phyloP scores from a whole-genome alignment of 2,888 invertebrate genomes.

The Oegoconia quadripuncta region DNA sequence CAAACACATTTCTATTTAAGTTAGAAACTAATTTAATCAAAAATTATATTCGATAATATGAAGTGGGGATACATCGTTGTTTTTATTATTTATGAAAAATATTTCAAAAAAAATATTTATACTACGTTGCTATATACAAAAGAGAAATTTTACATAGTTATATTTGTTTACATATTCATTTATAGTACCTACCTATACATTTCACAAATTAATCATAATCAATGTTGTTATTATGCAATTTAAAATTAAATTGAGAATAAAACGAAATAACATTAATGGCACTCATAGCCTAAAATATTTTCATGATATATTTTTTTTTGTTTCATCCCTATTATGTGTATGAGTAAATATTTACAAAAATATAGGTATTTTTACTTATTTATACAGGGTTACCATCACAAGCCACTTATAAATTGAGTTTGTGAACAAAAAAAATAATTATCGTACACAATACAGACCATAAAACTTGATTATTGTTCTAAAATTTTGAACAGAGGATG shows the following conservation, averaged over 20 bases:
- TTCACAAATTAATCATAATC: slow-evolving; percentile 15
- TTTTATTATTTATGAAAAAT: slow-evolving; percentile 30
- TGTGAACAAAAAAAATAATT: too few relatives aligned
- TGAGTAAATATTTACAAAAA: slow-evolving; percentile 1
- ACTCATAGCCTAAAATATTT: slow-evolving; percentile 72
- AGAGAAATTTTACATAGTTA: slow-evolving; percentile 1
- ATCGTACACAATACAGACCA: too few relatives aligned
- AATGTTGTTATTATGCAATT: slow-evolving; percentile 31
- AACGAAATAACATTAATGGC: slow-evolving; percentile 65
- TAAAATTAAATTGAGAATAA: slow-evolving; percentile 35
- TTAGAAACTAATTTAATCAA: slow-evolving; percentile 28
- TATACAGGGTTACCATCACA: background rate
- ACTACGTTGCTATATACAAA: slow-evolving; percentile 17
- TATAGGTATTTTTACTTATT: background rate
- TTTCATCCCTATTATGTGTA: background rate
- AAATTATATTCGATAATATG: slow-evolving; percentile 31
- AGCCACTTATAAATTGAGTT: too few relatives aligned
- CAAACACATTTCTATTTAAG: slow-evolving; percentile 1
- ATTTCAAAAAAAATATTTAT: slow-evolving; percentile 23
- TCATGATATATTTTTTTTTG: slow-evolving; percentile 8
- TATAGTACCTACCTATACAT: slow-evolving; percentile 1
- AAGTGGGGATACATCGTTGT: slow-evolving; percentile 47
- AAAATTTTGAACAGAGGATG: too few relatives aligned
- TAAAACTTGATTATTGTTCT: too few relatives aligned
- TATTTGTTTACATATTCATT: slow-evolving; percentile 3